Conservation (phyloP, 2,888 invertebrate species). For the Rhimphoctona megacephalus region DNA sequence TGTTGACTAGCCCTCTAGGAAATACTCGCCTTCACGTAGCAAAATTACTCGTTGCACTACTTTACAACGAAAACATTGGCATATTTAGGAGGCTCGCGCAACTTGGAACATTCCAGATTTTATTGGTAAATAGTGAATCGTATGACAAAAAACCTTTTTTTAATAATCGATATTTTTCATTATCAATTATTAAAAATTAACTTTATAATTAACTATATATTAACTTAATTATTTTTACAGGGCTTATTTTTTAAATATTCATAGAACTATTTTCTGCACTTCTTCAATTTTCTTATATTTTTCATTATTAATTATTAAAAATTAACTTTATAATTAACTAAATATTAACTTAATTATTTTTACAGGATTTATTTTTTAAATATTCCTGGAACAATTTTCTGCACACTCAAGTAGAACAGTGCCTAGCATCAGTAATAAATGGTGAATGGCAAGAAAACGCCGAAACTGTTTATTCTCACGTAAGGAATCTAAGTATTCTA, state of each 20-base stretch:
- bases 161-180: not conserved
- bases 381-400: conserved; percentile 98
- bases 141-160: not conserved
- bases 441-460: conserved; percentile 79
- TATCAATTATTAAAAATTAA: not conserved
- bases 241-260: conserved; percentile 95
- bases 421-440: conserved; percentile 90
- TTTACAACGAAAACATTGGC: conserved; percentile 90
- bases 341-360: conserved; percentile 66
- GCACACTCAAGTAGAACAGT: conserved; percentile 94
- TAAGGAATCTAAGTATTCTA: conserved; percentile 78
- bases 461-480: conserved; percentile 86
- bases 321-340: not conserved
- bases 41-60: conserved; percentile 91
- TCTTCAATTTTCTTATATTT: too few relatives aligned
- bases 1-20: conserved; percentile 91
- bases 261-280: conserved; percentile 98
- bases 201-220: not conserved
- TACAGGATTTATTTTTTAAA: conserved; percentile 95
- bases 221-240: conserved; percentile 85
- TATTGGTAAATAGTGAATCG: conserved; percentile 85
- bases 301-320: not conserved
- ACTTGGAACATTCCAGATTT: conserved; percentile 86
- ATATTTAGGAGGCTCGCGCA: conserved; percentile 89
- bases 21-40: conserved; percentile 92